Evolutionary conservation across 2,113 vertebrate species (phyloP).

Genomic region (Eulacestoma nigropectus): DNA sequence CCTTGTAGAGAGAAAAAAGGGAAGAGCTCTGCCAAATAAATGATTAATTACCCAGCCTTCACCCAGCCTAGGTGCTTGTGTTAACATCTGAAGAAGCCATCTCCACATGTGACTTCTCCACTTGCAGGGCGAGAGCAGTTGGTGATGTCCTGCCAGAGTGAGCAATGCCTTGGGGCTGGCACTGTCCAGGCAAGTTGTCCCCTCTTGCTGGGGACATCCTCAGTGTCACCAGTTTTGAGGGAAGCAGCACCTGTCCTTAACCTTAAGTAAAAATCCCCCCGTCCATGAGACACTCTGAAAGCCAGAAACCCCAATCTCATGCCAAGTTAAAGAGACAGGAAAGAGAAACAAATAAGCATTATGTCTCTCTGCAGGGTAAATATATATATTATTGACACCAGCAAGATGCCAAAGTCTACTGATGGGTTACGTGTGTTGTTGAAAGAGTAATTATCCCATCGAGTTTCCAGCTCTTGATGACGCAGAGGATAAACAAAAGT

Average conservation of each 20-base stretch:
- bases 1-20: neutral
- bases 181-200: neutral
- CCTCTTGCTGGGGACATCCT: neutral
- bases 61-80: neutral
- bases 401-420: conserved; percentile 30
- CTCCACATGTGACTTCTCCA: neutral
- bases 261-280: neutral
- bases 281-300: neutral
- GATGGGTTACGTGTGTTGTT: neutral
- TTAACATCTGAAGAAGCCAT: neutral
- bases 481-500: conserved; percentile 44
- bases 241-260: neutral
- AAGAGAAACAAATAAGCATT: neutral
- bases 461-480: conserved; percentile 52
- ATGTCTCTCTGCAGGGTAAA: neutral
- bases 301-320: neutral
- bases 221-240: neutral
- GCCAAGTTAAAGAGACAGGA: neutral
- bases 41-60: neutral
- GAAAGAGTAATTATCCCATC: conserved; percentile 33
- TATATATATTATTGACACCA: neutral
- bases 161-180: neutral
- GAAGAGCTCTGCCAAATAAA: neutral
- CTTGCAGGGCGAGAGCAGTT: rapidly evolving
- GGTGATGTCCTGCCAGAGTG: rapidly evolving